Percentiles rank a stretch among this genome's conserved stretches.
Evolutionary conservation across 2,888 invertebrate species (phyloP).

Genomic region (Subacronicta megacephala): DNA sequence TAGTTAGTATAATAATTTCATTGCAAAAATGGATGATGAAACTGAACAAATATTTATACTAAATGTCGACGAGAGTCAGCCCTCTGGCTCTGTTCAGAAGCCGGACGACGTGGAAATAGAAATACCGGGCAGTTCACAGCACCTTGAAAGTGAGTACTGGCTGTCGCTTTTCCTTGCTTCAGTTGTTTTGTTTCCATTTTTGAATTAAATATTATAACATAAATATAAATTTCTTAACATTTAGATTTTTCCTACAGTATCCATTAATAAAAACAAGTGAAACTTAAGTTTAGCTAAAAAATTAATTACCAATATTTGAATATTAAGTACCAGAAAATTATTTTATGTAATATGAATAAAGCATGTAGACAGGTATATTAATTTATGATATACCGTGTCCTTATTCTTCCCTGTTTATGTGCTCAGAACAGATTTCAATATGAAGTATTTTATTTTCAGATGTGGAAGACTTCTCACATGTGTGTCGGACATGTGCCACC

Average conservation of each 20-base stretch:
- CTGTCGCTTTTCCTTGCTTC: constrained; percentile 1
- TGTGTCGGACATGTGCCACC: constrained; percentile 90
- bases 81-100: constrained; percentile 46
- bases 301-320: too few relatives aligned
- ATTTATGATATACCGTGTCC: too few relatives aligned
- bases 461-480: constrained; percentile 66
- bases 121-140: constrained; percentile 32
- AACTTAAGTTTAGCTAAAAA: too few relatives aligned
- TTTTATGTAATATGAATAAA: too few relatives aligned
- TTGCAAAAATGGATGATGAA: constrained; percentile 64
- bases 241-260: too few relatives aligned
- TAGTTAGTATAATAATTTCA: too few relatives aligned
- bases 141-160: constrained; percentile 64
- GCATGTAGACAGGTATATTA: too few relatives aligned
- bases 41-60: constrained; percentile 66
- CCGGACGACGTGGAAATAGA: constrained; percentile 20
- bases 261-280: too few relatives aligned
- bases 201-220: not conserved
- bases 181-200: constrained; percentile 7
- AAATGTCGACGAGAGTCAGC: constrained; percentile 50
- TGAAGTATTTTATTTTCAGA: constrained; percentile 62
- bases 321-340: too few relatives aligned
- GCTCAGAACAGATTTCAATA: too few relatives aligned
- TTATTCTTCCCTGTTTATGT: too few relatives aligned
- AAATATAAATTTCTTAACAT: too few relatives aligned